Conservation (phyloP, 2,888 invertebrate species). For the Heteromyza rotundicornis region DNA sequence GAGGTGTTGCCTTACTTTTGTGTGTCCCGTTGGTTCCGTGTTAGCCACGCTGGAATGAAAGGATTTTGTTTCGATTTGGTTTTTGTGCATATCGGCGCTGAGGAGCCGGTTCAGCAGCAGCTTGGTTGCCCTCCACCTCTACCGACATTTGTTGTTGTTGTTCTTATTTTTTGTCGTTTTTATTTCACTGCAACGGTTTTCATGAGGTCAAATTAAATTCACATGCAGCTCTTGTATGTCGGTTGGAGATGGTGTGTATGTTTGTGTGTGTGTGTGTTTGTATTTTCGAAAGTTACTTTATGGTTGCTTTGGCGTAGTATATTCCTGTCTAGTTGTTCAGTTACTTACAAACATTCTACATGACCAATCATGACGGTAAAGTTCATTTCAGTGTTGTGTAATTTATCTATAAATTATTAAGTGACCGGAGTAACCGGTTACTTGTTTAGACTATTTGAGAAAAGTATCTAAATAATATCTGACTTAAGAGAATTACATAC, state of each 20-base stretch:
- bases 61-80: background rate
- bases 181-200: background rate
- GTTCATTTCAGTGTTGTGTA: background rate
- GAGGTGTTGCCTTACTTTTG: background rate
- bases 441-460: too few relatives aligned
- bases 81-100: background rate
- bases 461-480: too few relatives aligned
- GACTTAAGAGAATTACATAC: too few relatives aligned
- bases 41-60: background rate
- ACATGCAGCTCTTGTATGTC: background rate
- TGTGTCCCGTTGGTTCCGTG: background rate
- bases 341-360: background rate
- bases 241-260: background rate
- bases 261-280: background rate
- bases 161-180: background rate
- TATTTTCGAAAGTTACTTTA: background rate
- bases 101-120: background rate
- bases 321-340: background rate
- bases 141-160: background rate
- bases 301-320: background rate
- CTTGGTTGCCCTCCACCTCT: too few relatives aligned
- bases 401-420: too few relatives aligned
- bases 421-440: too few relatives aligned
- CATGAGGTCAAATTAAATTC: conserved; percentile 4
- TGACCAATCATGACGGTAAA: background rate